Conservation (phyloP, 2,888 invertebrate genomes). For the Melanophora roralis region DNA sequence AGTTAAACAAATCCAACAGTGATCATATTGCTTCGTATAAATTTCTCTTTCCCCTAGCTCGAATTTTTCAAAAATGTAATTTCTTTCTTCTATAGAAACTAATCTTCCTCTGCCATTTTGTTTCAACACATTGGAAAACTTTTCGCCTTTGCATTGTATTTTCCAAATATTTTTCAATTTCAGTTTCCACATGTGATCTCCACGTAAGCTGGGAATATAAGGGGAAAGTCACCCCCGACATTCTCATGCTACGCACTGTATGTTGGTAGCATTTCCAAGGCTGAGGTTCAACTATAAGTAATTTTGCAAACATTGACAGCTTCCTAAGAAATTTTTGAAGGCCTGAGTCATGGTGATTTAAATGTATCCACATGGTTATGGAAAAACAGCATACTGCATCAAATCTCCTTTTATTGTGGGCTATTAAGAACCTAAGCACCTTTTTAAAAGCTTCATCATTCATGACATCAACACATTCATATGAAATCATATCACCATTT, state of each 20-base stretch:
- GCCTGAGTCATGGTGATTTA: slow-evolving; percentile 88
- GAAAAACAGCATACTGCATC: slow-evolving; percentile 88
- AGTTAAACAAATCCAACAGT: too few species aligned
- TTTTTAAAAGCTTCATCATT: slow-evolving; percentile 71
- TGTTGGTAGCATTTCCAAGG: slow-evolving; percentile 90
- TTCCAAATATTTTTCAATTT: slow-evolving; percentile 80
- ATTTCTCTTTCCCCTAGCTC: too few species aligned
- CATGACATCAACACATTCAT: slow-evolving; percentile 82
- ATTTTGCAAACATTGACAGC: slow-evolving; percentile 78
- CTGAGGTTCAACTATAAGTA: slow-evolving; percentile 88
- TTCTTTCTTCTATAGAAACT: slow-evolving; percentile 79
- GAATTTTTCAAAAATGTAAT: too few species aligned
- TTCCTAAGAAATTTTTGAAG: slow-evolving; percentile 81
- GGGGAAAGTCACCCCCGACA: slow-evolving; percentile 80
- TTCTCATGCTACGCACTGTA: slow-evolving; percentile 85
- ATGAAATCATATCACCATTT: slow-evolving; percentile 78
- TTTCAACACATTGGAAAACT: slow-evolving; percentile 80
- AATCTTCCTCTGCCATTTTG: slow-evolving; percentile 85
- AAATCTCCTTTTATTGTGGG: slow-evolving; percentile 78
- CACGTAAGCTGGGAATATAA: slow-evolving; percentile 80
- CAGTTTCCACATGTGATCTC: slow-evolving; percentile 80
- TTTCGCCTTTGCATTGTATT: slow-evolving; percentile 78
- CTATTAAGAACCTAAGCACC: slow-evolving; percentile 78
- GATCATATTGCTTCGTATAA: too few species aligned
- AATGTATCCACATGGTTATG: slow-evolving; percentile 93